Evolutionary conservation across 1,140 invertebrate species (phyloP).

Genomic region (Pachypeltis micranthus): DNA sequence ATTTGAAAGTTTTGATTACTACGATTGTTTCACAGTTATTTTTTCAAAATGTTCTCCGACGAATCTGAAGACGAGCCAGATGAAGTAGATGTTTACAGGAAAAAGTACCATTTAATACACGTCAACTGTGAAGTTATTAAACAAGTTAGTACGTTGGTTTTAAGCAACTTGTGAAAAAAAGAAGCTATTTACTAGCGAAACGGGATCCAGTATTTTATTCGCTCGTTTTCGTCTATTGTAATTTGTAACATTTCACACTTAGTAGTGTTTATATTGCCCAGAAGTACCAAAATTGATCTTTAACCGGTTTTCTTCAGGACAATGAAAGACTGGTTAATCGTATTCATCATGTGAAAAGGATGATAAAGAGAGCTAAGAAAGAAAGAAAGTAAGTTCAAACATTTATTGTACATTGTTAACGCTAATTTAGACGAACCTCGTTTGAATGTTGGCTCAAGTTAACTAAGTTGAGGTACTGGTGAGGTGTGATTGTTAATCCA

Average conservation of each 20-base stretch:
- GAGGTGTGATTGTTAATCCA: too few relatives aligned
- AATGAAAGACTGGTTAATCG: conserved; percentile 51
- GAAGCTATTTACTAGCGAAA: too few relatives aligned
- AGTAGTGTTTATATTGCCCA: too few relatives aligned
- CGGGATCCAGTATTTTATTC: too few relatives aligned
- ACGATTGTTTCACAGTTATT: too few relatives aligned
- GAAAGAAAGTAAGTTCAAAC: conserved; percentile 26
- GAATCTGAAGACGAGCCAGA: conserved; percentile 41
- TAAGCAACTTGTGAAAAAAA: too few relatives aligned
- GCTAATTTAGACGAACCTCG: background rate
- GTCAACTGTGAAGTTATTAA: conserved; percentile 51
- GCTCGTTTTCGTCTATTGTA: too few relatives aligned
- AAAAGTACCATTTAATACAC: conserved; percentile 48
- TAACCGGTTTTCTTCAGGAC: conserved; percentile 31
- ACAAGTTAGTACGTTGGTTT: conserved; percentile 35
- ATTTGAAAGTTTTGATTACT: too few relatives aligned
- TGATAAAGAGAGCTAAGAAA: conserved; percentile 24
- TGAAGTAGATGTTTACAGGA: conserved; percentile 45
- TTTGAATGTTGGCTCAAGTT: too few relatives aligned
- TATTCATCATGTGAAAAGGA: conserved; percentile 28
- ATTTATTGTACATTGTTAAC: background rate
- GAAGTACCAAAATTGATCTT: background rate
- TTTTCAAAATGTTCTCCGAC: conserved; percentile 18
- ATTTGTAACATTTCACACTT: too few relatives aligned
- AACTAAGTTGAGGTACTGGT: too few relatives aligned